Base-by-base conservation (phyloP, 2,113 vertebrate genomes). In the Corythornis vintsioides region DNA sequence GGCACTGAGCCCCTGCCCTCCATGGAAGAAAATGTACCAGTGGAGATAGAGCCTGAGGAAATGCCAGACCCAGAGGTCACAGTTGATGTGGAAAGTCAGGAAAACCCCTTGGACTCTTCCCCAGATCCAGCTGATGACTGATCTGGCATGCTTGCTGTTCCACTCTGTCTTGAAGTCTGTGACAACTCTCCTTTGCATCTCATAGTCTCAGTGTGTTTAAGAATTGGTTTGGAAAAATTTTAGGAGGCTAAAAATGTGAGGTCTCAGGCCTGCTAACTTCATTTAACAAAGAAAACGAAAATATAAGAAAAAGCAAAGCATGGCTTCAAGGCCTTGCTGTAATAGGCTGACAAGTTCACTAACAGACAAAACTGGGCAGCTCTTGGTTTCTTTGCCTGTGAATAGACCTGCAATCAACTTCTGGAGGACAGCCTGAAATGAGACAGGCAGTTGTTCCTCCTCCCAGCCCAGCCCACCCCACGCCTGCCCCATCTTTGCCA, bases 51-150 rank as follows among this genome's bases (percentile, higher is more conserved):
- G 38, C 78, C 88, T 38, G 79, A 87, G 59, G 83, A 88, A 66
- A 33, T 87, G 31, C 91, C 48, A 11, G 94, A 80, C n/a, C 78
- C 81, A 71, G 94, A 88, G 52, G 81, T 95, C 35, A 19, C 86
- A 29, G 70, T 82, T 59, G 88, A 94, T 22, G 74, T 69, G 25
- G 87, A 86, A 83, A 92, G 64, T 53, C 86, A 92, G 59, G 93
- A 92, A 74, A 64, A 86, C 13, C 45, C 77, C 45, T 88, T 94
- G 0, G 94, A 96, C 75, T 88, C 35, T 88, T 95, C 95, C 66
- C 92, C 33, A 0, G 93, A 95, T 70, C 95, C 95, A 52, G 3
- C 35, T 82, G 95, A 95, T 83, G 78, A 92, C 77, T 97, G 88
- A 97, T 45, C 45, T 71, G 88, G 45, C 47, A 3, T 12, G 35